A percentile compares a stretch with the other conserved stretches of the same genome.
Evolutionary conservation across 2,797 vertebrate species (phyloP).

Genomic region (Etheostoma nigrum): DNA sequence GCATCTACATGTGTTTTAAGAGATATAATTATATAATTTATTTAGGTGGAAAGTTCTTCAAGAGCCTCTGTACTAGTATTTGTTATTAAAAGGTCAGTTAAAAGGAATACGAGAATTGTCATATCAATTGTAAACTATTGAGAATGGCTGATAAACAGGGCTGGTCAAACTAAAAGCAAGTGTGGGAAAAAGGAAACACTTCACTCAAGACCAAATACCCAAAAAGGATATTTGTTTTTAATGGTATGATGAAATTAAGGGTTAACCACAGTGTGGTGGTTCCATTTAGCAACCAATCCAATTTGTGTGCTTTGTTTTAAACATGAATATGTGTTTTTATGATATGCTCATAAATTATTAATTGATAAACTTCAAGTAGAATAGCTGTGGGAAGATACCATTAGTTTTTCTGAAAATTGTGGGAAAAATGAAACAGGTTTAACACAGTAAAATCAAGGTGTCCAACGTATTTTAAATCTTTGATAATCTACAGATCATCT

Average conservation of each 20-base stretch:
- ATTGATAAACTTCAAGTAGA: background rate
- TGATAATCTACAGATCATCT: background rate
- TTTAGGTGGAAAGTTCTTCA: background rate
- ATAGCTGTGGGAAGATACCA: too few relatives aligned
- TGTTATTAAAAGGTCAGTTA: background rate
- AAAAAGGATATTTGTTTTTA: conserved; percentile 34
- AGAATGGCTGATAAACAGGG: background rate
- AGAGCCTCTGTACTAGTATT: background rate
- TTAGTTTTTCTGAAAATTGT: background rate
- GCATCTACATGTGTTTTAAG: background rate
- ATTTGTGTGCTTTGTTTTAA: background rate
- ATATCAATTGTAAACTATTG: background rate
- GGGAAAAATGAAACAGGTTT: background rate
- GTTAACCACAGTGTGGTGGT: conserved; percentile 10
- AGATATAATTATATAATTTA: background rate
- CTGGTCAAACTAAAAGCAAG: conserved; percentile 24
- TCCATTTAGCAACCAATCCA: background rate
- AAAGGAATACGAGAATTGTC: background rate
- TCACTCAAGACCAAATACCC: conserved; percentile 32
- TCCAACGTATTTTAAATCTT: background rate
- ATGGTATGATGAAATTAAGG: conserved; percentile 19
- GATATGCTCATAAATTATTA: background rate
- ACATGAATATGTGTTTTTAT: background rate
- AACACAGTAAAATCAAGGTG: background rate
- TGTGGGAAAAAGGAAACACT: conserved; percentile 51